A percentile compares a stretch with the other conserved stretches of the same genome.
Conservation (phyloP, 2,113 vertebrate species). For the Eira barbara region DNA sequence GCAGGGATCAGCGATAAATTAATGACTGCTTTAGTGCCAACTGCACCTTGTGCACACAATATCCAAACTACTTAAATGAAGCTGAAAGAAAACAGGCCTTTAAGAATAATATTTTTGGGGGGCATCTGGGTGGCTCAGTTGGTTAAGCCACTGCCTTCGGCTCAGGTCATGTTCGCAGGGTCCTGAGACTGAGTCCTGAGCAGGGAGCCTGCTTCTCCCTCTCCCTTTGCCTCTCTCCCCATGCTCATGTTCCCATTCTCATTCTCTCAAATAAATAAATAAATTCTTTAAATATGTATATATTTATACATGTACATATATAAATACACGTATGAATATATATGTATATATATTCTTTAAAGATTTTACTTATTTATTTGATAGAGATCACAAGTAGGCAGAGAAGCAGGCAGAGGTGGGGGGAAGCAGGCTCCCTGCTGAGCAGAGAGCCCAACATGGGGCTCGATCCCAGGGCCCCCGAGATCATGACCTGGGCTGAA, state of each 20-base stretch:
- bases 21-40: neutral
- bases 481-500: too few relatives aligned
- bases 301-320: neutral
- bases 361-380: too few relatives aligned
- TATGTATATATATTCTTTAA: neutral
- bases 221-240: neutral
- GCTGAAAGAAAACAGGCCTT: neutral
- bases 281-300: neutral
- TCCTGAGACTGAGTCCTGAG: too few relatives aligned
- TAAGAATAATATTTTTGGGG: neutral
- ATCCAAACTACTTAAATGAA: neutral
- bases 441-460: too few relatives aligned
- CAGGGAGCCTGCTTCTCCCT: neutral
- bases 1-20: neutral
- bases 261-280: neutral
- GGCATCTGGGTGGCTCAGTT: neutral
- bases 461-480: too few relatives aligned
- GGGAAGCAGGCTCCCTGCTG: too few relatives aligned
- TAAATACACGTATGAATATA: neutral
- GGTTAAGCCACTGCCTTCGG: neutral
- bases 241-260: neutral
- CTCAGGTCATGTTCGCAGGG: neutral
- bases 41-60: neutral
- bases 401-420: too few relatives aligned
- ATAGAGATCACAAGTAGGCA: too few relatives aligned